Percentiles rank a stretch among this genome's conserved stretches.
These are phyloP conservation scores for Pteropus alecto DNA, from an alignment of 2,113 vertebrate genomes.

Conservation along the genomic window DNA sequence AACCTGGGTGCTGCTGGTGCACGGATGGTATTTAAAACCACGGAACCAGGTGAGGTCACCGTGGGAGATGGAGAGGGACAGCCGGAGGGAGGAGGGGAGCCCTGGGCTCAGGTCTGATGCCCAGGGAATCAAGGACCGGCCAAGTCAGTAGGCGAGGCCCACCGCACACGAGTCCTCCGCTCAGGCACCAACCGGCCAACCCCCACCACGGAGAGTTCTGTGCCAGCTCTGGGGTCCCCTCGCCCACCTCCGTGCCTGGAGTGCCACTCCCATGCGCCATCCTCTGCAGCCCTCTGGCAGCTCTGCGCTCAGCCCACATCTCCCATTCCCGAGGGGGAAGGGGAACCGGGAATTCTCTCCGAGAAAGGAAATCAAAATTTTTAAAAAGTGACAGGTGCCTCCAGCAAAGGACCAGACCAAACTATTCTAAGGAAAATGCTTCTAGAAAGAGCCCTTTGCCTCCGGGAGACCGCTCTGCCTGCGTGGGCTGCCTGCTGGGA, in stretches of 20 bases:
- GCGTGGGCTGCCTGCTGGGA: neutral
- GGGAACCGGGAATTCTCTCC: neutral
- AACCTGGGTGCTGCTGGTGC: no score
- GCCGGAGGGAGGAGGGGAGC: neutral
- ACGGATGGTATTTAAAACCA: neutral
- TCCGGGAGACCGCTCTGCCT: neutral
- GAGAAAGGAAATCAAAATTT: neutral
- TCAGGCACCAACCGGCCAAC: accelerated
- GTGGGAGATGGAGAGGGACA: accelerated
- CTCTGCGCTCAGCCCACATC: neutral
- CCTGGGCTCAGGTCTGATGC: neutral
- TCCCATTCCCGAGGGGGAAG: accelerated
- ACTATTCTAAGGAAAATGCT: neutral
- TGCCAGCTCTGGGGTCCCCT: no score
- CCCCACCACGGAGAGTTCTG: neutral
- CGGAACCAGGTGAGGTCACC: neutral
- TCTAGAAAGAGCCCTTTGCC: neutral
- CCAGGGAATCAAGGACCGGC: neutral
- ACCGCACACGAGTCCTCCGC: no score
- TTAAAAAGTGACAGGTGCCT: neutral
- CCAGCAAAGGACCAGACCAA: neutral
- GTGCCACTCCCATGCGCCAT: neutral
- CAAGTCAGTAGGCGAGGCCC: no score
- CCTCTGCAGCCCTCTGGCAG: accelerated
- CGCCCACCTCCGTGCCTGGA: neutral